These are phyloP conservation scores for Urocynchramus pylzowi DNA, from an alignment of 2,113 vertebrate genomes.

Conservation along the genomic window DNA sequence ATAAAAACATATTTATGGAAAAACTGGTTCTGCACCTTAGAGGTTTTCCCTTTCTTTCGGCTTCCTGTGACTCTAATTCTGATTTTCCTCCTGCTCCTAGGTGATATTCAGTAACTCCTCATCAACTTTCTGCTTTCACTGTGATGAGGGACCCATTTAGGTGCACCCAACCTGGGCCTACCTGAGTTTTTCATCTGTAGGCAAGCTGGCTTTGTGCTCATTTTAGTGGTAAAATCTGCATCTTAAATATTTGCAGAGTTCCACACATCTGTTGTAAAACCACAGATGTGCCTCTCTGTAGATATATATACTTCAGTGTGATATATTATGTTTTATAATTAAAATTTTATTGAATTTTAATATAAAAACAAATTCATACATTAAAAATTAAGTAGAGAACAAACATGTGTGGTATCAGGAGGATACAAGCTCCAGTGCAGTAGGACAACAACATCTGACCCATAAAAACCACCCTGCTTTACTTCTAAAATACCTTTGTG, in stretches of 20 bases:
- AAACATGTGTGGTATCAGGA: constrained; percentile 60
- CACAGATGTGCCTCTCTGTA: constrained; percentile 57
- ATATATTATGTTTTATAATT: constrained; percentile 68
- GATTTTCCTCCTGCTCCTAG: background rate
- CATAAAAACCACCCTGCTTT: constrained; percentile 55
- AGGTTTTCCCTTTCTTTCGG: background rate
- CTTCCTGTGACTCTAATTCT: background rate
- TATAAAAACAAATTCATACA: constrained; percentile 71
- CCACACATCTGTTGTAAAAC: constrained; percentile 61
- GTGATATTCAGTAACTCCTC: background rate
- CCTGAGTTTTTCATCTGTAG: constrained; percentile 1
- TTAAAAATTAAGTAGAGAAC: constrained; percentile 71
- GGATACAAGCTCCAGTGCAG: constrained; percentile 43
- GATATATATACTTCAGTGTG: constrained; percentile 56
- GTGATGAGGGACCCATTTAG: background rate
- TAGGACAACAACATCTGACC: constrained; percentile 70
- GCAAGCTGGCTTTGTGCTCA: background rate
- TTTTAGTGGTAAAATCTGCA: constrained; percentile 32
- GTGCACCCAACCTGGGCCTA: background rate
- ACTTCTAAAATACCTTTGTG: constrained; percentile 53
- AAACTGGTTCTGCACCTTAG: background rate
- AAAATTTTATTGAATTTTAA: constrained; percentile 73
- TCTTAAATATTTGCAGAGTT: constrained; percentile 28
- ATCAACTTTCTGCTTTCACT: background rate
- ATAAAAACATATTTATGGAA: background rate